Evolutionary conservation across 2,888 invertebrate species (phyloP), one percentile per base, ranked within the genome.

Genomic region (Polietes domitor): DNA sequence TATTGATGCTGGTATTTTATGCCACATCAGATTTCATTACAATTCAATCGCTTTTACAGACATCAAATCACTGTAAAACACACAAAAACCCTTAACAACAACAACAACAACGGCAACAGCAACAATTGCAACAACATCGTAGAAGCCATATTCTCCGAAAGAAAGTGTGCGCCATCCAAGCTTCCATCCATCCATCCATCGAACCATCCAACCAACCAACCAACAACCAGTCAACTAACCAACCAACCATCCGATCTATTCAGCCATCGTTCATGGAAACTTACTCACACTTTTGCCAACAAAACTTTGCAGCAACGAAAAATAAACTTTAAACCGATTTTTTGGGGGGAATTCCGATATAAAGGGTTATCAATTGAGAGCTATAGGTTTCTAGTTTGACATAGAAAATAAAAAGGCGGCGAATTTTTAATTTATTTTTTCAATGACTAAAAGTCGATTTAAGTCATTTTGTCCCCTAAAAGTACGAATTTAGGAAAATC

Each of bases 11-110:
- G 85, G 82, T 82, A 80, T 82, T 82, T 84, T 84, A 83, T 85
- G 85, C 86, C 85, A 86, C 86, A 86, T 87, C 87, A 86, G 85
- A 86, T 87, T 86, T 86, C 86, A 87, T 87, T 87, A 87, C 86
- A 87, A 87, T 87, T 87, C 87, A 87, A 87, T 87, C 86, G 85
- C 83, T 86, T 86, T 80, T 76, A 84, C 81, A 84, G 81, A 84
- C 81, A 79, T 82, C 82, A 86, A 86, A 85, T 84, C 85, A 84
- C 78, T 86, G 83, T 80, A 84, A 86, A 85, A 82, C 83, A 81
- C 75, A 85, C 79, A 85, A 77, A 80, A 76, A 68, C 53, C 61
- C 50, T 28, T 77, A 72, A 71, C 61, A 74, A 26, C 79, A 71
- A 80, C 78, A 73, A 26, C 79, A 71, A 80, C 78, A 73, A 65